Evolutionary conservation across 2,888 invertebrate genomes (phyloP), one percentile per base, ranked within the genome.

Genomic region (Ennomos quercinarius): DNA sequence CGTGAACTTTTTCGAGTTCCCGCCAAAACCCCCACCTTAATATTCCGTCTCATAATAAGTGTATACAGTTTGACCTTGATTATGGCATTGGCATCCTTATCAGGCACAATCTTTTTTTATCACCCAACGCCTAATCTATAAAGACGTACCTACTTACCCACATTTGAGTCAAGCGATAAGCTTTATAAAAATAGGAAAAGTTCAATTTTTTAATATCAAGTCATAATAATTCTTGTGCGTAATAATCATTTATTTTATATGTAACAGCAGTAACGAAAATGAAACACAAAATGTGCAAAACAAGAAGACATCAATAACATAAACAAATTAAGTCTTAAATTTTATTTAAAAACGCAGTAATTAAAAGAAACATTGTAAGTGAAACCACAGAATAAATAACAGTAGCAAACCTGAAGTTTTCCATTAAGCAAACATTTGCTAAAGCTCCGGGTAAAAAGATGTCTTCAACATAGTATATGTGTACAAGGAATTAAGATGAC

Each of bases 341-440:
- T n/a, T n/a, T n/a, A n/a, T n/a, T 27, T 17, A 57, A 41, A 39
- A 27, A 37, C 10, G 17, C 10, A 60, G 64, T 67, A 78, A 80
- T 80, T 81, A 77, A 78, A 79, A 74, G 65, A 56, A 73, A 83
- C 81, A 77, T 74, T 80, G 81, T 83, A 79, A 73, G 54, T 61
- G 62, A 17, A 17, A 17, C 17, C 17, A 17, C 17, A 17, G 17
- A 17, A 17, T 17, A 17, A 17, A 2, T 17, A 17, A 17, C 17
- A 17, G 3, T 17, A 3, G 3, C 17, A 17, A 72, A 64, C 66
- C 69, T 66, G 68, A 72, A 65, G 64, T 71, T 67, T 72, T 69
- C 10, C 56, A 57, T 57, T 61, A 47, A 57, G 40, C 49, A 63
- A 63, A 61, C 51, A 46, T 36, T 51, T 59, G 67, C 71, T 51